These are phyloP conservation scores for Gopherus evgoodei DNA, from an alignment of 2,113 vertebrate species.

Conservation along the genomic window DNA sequence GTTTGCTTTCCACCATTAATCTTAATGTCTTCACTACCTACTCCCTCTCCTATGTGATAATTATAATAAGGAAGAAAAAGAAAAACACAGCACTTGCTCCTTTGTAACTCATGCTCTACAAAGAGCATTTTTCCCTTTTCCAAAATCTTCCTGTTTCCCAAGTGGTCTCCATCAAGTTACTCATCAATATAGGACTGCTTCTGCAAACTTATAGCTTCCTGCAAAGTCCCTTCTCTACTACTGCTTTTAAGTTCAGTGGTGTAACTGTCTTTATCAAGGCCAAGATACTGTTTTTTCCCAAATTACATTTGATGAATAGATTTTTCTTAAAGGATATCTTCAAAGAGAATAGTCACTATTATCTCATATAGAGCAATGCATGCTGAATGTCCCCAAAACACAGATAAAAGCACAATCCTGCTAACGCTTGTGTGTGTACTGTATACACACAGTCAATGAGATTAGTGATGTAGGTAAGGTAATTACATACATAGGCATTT, in stretches of 20 bases:
- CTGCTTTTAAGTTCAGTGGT: neutral
- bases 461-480: neutral
- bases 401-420: neutral
- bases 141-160: neutral
- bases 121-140: neutral
- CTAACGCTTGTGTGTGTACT: neutral
- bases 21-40: neutral
- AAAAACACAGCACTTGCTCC: neutral
- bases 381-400: neutral
- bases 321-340: neutral
- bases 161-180: neutral
- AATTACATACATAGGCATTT: neutral
- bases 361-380: accelerated
- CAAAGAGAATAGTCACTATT: neutral
- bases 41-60: neutral
- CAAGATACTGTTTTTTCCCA: neutral
- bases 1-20: neutral
- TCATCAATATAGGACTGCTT: neutral
- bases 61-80: neutral
- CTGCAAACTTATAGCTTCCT: neutral
- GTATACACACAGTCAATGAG: neutral
- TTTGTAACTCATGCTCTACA: neutral
- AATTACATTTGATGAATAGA: neutral
- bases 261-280: neutral
- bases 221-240: conserved; percentile 1